A percentile compares a stretch with the other conserved stretches of the same genome.
Evolutionary conservation across 2,797 vertebrate genomes (phyloP).

Genomic region (Oreochromis mossambicus): DNA sequence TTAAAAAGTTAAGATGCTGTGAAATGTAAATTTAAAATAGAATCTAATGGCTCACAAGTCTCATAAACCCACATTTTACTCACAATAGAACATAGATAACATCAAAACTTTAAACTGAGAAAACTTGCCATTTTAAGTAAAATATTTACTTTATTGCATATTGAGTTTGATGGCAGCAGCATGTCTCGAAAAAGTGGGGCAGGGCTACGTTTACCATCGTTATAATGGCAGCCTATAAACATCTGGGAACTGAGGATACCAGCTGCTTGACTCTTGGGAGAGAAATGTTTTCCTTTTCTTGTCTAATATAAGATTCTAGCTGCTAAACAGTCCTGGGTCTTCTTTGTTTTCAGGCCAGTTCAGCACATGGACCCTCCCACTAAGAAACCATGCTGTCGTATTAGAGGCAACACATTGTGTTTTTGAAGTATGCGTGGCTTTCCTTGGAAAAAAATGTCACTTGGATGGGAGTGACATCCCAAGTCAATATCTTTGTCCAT

Average conservation of each 20-base stretch:
- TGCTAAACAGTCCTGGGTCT: not conserved
- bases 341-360: not conserved
- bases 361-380: not conserved
- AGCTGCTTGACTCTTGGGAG: not conserved
- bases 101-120: not conserved
- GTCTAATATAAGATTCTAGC: not conserved
- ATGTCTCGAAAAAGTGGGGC: not conserved
- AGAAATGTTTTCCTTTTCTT: not conserved
- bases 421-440: not conserved
- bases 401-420: not conserved
- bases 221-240: not conserved
- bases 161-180: not conserved
- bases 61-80: not conserved
- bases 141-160: not conserved
- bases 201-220: accelerated
- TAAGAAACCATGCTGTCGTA: not conserved
- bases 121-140: not conserved
- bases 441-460: not conserved
- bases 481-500: not conserved
- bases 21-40: not conserved
- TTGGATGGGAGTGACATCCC: not conserved
- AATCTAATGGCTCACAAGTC: accelerated
- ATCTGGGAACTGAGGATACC: not conserved
- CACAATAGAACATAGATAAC: not conserved
- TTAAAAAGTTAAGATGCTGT: not conserved